A percentile compares a stretch with the other conserved stretches of the same genome.
Conservation (phyloP, 2,888 invertebrate genomes). For the Coelinius sp. region DNA sequence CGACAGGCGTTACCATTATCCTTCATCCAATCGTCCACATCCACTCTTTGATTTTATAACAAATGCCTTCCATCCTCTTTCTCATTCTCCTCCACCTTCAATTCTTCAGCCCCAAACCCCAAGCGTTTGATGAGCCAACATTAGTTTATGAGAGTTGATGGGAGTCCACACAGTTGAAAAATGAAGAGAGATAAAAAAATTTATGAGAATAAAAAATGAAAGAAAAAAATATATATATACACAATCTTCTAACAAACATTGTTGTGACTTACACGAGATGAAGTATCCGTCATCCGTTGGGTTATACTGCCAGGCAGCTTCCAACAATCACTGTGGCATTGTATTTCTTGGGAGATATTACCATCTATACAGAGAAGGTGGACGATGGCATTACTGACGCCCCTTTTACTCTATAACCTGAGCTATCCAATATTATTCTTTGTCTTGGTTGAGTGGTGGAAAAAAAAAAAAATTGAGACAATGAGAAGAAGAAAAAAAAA, state of each 20-base stretch:
- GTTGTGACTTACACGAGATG: constrained; percentile 67
- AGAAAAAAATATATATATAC: constrained; percentile 32
- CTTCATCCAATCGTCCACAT: no score
- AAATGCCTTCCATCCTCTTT: constrained; percentile 67
- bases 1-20: constrained; percentile 42
- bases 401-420: constrained; percentile 3
- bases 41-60: constrained; percentile 54
- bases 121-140: constrained; percentile 59
- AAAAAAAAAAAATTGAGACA: background rate
- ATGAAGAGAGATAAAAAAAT: no score
- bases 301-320: constrained; percentile 47
- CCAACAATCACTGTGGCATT: constrained; percentile 62
- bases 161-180: constrained; percentile 56
- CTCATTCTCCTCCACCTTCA: constrained; percentile 27
- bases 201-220: constrained; percentile 39
- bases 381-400: constrained; percentile 33
- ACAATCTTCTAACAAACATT: constrained; percentile 60
- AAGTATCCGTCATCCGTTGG: constrained; percentile 63
- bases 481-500: constrained; percentile 20
- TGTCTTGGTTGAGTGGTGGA: background rate
- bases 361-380: constrained; percentile 51
- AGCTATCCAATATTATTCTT: background rate
- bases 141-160: constrained; percentile 61
- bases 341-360: constrained; percentile 59
- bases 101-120: constrained; percentile 30